Base-by-base conservation (phyloP, 2,888 invertebrate species). In the Punctoribates punctum region DNA sequence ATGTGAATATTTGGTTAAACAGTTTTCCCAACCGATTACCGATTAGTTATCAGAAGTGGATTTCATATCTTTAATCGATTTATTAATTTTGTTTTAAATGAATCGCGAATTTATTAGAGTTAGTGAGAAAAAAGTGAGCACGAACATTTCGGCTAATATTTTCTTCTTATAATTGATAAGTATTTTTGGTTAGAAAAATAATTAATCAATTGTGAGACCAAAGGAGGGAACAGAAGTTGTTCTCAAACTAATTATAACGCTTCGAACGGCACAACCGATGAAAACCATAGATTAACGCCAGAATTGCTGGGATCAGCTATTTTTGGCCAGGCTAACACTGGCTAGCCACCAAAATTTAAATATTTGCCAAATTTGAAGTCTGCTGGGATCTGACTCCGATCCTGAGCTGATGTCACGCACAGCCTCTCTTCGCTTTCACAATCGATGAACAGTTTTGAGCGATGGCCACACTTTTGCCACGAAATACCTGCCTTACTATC, bases 391-490 rank as follows among this genome's bases (percentile, higher is more conserved):
- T 17, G 9, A 3, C 54, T 54, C n/a, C 20, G n/a, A 8, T 34
- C 20, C 20, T n/a, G 54, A 20, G 54, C 54, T 54, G 1, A 67
- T 38, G 67, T 67, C 67, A 67, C 67, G 67, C 67, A 67, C n/a
- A 67, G 67, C 17, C 67, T 38, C 38, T 67, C 38, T 38, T 67
- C 67, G 34, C 38, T 67, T 67, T 67, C 67, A 27, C 15, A 38
- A 67, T 67, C 20, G 67, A 29, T 38, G 67, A 67, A 67, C 60
- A 20, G 38, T 67, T 25, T 38, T 34, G 67, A 38, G 38, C 34
- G 38, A 67, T 38, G 67, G 67, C 67, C 67, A 67, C 67, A 67
- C 67, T 67, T 60, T 60, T 67, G 67, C 67, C 67, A 67, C 67
- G 38, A 67, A 67, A 67, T 67, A 67, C n/a, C 67, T 67, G 11